Conservation (phyloP, 2,113 vertebrate species). For the Terrapene triunguis region DNA sequence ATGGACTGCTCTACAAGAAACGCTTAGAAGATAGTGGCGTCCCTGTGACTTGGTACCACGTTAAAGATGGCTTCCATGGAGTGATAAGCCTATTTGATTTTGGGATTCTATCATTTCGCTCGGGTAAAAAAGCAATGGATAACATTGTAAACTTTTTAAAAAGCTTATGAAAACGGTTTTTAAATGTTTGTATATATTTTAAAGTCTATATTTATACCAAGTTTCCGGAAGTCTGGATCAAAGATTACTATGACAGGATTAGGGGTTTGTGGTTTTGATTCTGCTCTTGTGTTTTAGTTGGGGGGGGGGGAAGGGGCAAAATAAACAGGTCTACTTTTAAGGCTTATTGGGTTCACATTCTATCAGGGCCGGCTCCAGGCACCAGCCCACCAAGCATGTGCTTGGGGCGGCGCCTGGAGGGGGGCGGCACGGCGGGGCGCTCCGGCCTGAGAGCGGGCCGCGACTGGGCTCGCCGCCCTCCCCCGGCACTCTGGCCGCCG, state of each 20-base stretch:
- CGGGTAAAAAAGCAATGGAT: conserved; percentile 78
- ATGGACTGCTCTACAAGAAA: conserved; percentile 86
- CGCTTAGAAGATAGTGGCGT: conserved; percentile 83
- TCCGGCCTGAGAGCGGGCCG: no score
- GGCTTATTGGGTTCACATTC: not conserved
- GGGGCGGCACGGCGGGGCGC: no score
- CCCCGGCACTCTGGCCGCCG: no score
- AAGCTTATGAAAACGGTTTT: not conserved
- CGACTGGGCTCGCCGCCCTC: no score
- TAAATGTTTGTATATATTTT: conserved; percentile 6
- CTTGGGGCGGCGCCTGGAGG: no score
- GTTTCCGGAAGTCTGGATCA: not conserved
- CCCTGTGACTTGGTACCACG: conserved; percentile 84
- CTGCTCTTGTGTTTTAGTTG: not conserved
- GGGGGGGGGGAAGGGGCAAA: not conserved
- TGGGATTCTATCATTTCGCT: conserved; percentile 77
- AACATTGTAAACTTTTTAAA: conserved; percentile 80
- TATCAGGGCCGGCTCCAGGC: no score
- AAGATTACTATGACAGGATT: not conserved
- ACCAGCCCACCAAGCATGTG: no score
- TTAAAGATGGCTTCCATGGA: conserved; percentile 86
- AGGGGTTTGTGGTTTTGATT: not conserved
- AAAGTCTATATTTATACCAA: not conserved
- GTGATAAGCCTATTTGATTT: conserved; percentile 78
- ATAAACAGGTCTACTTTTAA: not conserved